Evolutionary conservation across 1,140 invertebrate genomes (phyloP).

Genomic region (Limonius californicus): DNA sequence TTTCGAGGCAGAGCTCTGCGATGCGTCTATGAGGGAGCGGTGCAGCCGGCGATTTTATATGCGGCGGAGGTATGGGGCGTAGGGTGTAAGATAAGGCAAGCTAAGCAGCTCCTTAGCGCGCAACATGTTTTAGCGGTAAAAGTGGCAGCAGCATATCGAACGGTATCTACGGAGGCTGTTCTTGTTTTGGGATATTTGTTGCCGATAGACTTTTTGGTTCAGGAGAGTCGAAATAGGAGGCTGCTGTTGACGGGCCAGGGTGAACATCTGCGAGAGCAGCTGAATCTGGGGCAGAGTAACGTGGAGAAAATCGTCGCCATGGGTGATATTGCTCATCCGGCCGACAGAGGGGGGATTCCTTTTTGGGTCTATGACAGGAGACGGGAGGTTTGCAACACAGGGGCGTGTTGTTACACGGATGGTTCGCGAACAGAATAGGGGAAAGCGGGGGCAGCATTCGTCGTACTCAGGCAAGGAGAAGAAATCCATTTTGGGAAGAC

Average conservation of each 20-base stretch:
- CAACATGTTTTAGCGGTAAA: too few species aligned
- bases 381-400: too few species aligned
- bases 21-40: too few species aligned
- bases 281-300: background rate
- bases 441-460: background rate
- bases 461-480: background rate
- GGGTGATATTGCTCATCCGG: background rate
- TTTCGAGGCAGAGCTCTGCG: too few species aligned
- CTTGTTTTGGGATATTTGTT: background rate
- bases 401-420: background rate
- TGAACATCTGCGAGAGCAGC: background rate
- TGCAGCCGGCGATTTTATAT: too few species aligned
- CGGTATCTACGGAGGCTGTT: conserved; percentile 14
- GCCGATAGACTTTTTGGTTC: conserved; percentile 15
- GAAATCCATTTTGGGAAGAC: background rate
- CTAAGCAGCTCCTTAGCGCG: too few species aligned
- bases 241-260: too few species aligned
- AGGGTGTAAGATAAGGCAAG: too few species aligned
- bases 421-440: background rate
- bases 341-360: background rate
- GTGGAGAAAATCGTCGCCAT: background rate
- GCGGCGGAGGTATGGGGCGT: too few species aligned
- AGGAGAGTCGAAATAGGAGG: background rate
- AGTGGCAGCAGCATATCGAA: background rate
- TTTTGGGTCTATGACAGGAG: background rate